Conservation (phyloP, 2,888 invertebrate species). For the Calliopum simillimum region DNA sequence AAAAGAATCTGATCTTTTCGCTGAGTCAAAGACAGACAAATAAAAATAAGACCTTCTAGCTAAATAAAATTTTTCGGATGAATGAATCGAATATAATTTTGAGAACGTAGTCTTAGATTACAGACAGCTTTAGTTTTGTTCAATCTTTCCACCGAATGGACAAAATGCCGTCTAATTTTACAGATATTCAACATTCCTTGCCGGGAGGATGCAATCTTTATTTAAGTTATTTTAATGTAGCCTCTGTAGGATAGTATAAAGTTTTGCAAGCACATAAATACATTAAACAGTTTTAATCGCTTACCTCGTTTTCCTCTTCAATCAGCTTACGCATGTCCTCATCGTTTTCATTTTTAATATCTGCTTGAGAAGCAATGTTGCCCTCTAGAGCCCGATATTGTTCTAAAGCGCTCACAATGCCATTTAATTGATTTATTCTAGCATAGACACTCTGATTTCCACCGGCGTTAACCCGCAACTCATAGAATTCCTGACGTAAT, state of each 20-base stretch:
- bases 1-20: too few species aligned
- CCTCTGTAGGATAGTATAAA: not conserved
- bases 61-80: too few species aligned
- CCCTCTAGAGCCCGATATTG: constrained; percentile 71
- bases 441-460: constrained; percentile 46
- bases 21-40: too few species aligned
- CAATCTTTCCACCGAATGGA: too few species aligned
- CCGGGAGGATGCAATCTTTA: too few species aligned
- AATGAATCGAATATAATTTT: too few species aligned
- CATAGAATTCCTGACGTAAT: constrained; percentile 71
- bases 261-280: not conserved
- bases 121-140: too few species aligned
- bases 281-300: not conserved
- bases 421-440: constrained; percentile 64
- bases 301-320: constrained; percentile 73
- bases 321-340: constrained; percentile 77
- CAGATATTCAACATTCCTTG: too few species aligned
- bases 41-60: too few species aligned
- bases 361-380: constrained; percentile 74
- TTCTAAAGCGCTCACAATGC: constrained; percentile 72
- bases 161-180: too few species aligned
- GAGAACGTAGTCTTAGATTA: too few species aligned
- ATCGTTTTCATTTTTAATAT: constrained; percentile 74
- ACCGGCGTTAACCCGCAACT: constrained; percentile 62
- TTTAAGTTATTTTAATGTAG: too few species aligned